These are phyloP conservation scores for Luperina testacea DNA, from an alignment of 2,888 invertebrate species.

Conservation along the genomic window DNA sequence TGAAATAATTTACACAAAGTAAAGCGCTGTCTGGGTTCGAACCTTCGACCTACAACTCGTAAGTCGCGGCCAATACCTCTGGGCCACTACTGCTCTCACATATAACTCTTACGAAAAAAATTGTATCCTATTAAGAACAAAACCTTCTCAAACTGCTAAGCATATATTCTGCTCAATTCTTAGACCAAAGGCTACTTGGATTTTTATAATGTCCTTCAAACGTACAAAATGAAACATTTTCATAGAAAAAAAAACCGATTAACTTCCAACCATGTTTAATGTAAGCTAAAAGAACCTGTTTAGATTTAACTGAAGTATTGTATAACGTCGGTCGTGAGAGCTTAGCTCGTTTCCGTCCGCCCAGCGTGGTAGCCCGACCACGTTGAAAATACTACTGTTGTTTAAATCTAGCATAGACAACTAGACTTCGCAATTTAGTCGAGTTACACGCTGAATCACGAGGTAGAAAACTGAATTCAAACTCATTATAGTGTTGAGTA, in stretches of 20 bases:
- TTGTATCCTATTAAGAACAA: neutral
- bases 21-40: too few relatives aligned
- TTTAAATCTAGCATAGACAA: conserved; percentile 31
- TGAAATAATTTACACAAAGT: too few relatives aligned
- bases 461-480: conserved; percentile 57
- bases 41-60: too few relatives aligned
- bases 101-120: neutral
- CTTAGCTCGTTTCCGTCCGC: conserved; percentile 67
- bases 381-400: conserved; percentile 42
- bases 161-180: neutral
- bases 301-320: conserved; percentile 71
- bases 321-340: conserved; percentile 74
- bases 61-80: too few relatives aligned
- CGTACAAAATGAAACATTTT: conserved; percentile 39
- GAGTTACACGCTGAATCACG: conserved; percentile 60
- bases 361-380: conserved; percentile 56
- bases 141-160: neutral
- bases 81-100: too few relatives aligned
- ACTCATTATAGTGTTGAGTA: conserved; percentile 48
- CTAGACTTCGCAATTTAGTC: conserved; percentile 26
- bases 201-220: conserved; percentile 21
- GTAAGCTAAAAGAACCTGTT: conserved; percentile 71
- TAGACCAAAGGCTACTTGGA: neutral
- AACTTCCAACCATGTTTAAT: conserved; percentile 63
- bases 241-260: conserved; percentile 54